These are phyloP conservation scores for Acyrthosiphon pisum DNA, from an alignment of 1,140 invertebrate genomes.

Conservation along the genomic window DNA sequence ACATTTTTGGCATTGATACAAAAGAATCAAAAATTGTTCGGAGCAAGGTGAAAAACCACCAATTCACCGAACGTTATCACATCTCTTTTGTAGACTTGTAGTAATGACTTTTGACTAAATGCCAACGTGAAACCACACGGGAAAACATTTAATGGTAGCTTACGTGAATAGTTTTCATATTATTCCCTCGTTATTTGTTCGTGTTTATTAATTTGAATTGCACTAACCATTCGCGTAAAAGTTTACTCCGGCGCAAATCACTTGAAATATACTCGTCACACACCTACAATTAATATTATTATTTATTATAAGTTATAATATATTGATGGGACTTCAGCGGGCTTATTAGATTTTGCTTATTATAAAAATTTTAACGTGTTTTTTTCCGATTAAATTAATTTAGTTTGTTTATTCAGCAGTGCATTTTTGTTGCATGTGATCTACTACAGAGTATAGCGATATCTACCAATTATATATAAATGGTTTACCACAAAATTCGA, in stretches of 20 bases:
- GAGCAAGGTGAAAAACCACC: conserved; percentile 11
- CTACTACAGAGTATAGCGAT: too few species aligned
- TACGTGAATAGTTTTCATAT: conserved; percentile 34
- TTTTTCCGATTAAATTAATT: neutral
- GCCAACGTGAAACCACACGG: conserved; percentile 34
- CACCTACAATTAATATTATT: neutral
- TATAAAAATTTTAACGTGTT: neutral
- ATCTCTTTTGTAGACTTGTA: neutral
- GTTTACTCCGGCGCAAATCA: neutral
- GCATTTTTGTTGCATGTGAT: too few species aligned
- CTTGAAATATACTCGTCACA: neutral
- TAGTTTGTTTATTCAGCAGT: too few species aligned
- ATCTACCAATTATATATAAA: neutral
- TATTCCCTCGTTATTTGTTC: conserved; percentile 10
- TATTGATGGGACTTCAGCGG: neutral
- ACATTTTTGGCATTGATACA: conserved; percentile 15
- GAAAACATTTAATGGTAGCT: neutral
- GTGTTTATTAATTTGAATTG: neutral
- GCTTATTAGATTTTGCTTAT: neutral
- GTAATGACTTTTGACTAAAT: conserved; percentile 33
- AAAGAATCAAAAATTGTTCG: neutral
- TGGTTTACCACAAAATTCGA: neutral
- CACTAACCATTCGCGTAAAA: neutral
- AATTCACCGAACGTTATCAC: conserved; percentile 18
- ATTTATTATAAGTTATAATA: neutral